phyloP scores from a whole-genome alignment of 2,797 vertebrate species.

The Scolopax bukidnonensis region DNA sequence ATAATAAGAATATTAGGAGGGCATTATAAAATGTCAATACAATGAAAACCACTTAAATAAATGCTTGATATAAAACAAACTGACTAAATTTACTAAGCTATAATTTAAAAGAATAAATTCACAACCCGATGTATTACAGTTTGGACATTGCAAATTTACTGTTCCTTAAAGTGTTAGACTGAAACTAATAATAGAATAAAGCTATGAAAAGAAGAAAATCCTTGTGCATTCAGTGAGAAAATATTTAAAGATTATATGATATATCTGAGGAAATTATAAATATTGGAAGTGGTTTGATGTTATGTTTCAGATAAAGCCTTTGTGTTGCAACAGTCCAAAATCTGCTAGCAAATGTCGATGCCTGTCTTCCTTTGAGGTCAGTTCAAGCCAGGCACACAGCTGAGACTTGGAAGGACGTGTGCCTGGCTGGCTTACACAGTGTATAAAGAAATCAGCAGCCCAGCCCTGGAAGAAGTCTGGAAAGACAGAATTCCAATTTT shows the following conservation, averaged over 20 bases:
- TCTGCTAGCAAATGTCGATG: background rate
- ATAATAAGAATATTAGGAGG: conserved; percentile 81
- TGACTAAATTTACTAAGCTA: conserved; percentile 61
- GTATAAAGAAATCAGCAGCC: background rate
- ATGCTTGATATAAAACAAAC: conserved; percentile 71
- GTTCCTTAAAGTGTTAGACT: background rate
- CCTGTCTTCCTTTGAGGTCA: background rate
- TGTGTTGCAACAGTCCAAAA: background rate
- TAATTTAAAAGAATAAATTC: conserved; percentile 70
- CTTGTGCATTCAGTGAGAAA: background rate
- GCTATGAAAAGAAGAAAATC: background rate
- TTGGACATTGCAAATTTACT: background rate
- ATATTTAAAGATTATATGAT: background rate
- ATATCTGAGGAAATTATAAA: conserved; percentile 12
- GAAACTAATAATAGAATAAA: background rate
- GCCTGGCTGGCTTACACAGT: background rate
- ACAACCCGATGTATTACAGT: background rate
- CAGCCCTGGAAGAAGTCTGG: background rate
- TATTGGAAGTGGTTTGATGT: background rate
- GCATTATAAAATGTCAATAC: conserved; percentile 77
- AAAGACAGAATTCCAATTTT: background rate
- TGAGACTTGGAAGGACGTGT: background rate
- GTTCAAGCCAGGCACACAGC: background rate
- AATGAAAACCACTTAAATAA: conserved; percentile 77
- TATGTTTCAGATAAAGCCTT: conserved; percentile 7